Conservation (phyloP, 2,113 vertebrate species). For the Octodon degus region DNA sequence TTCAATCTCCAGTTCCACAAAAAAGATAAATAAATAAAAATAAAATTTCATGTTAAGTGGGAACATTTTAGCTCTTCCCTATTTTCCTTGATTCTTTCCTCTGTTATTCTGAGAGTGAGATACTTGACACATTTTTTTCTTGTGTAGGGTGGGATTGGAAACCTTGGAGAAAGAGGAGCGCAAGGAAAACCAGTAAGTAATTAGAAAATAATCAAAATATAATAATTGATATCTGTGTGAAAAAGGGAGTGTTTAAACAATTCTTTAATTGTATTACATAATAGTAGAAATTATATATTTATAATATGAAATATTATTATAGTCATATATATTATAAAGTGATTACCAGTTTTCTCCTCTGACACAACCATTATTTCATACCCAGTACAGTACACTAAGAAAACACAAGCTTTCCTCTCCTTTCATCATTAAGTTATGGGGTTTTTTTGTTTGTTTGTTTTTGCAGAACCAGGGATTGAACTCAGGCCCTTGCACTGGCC, state of each 20-base stretch:
- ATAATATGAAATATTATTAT: neutral
- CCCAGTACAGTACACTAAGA: neutral
- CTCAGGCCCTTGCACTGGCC: too few species aligned
- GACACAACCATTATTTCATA: neutral
- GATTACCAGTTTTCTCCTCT: neutral
- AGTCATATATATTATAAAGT: neutral
- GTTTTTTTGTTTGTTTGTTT: too few species aligned
- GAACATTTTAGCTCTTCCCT: neutral
- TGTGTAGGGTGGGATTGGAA: slow-evolving; percentile 93
- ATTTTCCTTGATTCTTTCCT: neutral
- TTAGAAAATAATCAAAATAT: slow-evolving; percentile 42
- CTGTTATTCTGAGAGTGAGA: neutral
- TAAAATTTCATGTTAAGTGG: neutral
- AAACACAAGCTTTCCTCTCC: neutral
- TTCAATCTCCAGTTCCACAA: too few species aligned
- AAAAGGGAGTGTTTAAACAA: neutral
- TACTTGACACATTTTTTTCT: slow-evolving; percentile 65
- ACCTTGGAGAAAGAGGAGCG: slow-evolving; percentile 92
- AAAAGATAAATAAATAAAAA: too few species aligned
- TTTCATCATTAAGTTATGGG: neutral
- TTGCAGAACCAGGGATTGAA: too few species aligned
- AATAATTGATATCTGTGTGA: neutral
- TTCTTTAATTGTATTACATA: neutral
- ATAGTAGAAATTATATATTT: neutral
- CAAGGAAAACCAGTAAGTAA: slow-evolving; percentile 92